These are phyloP conservation scores for Antedon mediterranea DNA, from an alignment of 53 echinoderm and acorn worm species.

Conservation along the genomic window DNA sequence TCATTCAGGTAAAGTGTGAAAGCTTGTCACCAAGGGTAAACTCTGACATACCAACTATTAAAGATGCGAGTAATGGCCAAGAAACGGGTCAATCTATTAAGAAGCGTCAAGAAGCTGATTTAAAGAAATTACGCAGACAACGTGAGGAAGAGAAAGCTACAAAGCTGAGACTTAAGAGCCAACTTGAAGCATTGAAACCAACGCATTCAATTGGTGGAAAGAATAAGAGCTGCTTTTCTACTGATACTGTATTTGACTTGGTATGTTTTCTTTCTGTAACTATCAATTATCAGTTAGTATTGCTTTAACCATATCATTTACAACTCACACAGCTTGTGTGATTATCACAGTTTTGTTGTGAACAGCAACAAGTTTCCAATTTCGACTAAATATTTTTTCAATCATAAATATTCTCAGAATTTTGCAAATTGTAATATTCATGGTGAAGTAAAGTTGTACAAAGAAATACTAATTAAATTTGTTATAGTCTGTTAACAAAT, in stretches of 20 bases:
- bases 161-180: slow-evolving; percentile 48
- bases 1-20: no score
- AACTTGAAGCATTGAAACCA: slow-evolving; percentile 46
- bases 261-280: slow-evolving; percentile 12
- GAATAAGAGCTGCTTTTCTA: slow-evolving; percentile 24
- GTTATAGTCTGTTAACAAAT: not conserved
- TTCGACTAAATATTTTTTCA: no score
- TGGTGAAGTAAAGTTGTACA: not conserved
- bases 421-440: not conserved
- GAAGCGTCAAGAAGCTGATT: slow-evolving; percentile 23
- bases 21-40: not conserved
- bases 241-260: slow-evolving; percentile 68
- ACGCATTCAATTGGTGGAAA: slow-evolving; percentile 37
- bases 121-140: slow-evolving; percentile 48
- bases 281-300: not conserved
- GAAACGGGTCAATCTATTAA: not conserved
- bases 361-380: no score
- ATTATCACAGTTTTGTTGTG: no score
- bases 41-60: not conserved
- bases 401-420: no score
- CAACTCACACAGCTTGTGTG: no score
- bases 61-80: not conserved
- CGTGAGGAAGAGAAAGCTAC: slow-evolving; percentile 62
- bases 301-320: not conserved
- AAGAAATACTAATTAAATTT: not conserved